Evolutionary conservation across 2,888 invertebrate genomes (phyloP).

Genomic region (Tenthredo notha): DNA sequence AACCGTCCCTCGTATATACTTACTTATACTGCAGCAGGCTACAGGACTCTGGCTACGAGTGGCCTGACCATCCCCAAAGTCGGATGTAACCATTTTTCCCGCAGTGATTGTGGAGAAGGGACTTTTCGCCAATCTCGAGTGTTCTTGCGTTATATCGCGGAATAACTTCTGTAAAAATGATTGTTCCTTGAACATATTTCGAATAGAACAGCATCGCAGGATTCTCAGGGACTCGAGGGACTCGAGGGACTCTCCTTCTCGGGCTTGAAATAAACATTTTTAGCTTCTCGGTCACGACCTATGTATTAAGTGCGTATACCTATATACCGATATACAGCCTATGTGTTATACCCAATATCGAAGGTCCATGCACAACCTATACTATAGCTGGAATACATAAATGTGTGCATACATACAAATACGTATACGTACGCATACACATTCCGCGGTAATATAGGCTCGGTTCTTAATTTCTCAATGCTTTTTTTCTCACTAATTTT

Average conservation of each 20-base stretch:
- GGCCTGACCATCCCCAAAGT: background rate
- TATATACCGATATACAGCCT: background rate
- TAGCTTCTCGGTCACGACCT: background rate
- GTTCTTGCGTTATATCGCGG: background rate
- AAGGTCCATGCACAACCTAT: background rate
- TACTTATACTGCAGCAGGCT: slow-evolving; percentile 6
- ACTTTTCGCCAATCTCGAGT: background rate
- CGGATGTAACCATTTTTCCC: background rate
- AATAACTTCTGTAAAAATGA: background rate
- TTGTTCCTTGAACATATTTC: background rate
- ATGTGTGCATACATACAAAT: background rate
- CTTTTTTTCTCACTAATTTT: slow-evolving; percentile 47
- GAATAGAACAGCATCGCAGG: background rate
- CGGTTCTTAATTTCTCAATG: slow-evolving; percentile 35
- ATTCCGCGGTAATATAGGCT: slow-evolving; percentile 19
- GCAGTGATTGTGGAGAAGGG: background rate
- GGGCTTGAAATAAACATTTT: background rate
- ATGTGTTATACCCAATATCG: slow-evolving; percentile 2
- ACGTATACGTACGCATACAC: background rate
- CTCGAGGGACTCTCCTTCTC: background rate
- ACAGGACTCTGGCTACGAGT: slow-evolving; percentile 9
- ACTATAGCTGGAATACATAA: background rate
- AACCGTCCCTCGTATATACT: slow-evolving; percentile 28
- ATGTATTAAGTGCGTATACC: background rate
- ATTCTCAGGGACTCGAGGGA: background rate